These are phyloP conservation scores for Dendrocincla tyrannina DNA, from an alignment of 2,797 vertebrate species.

Conservation along the genomic window DNA sequence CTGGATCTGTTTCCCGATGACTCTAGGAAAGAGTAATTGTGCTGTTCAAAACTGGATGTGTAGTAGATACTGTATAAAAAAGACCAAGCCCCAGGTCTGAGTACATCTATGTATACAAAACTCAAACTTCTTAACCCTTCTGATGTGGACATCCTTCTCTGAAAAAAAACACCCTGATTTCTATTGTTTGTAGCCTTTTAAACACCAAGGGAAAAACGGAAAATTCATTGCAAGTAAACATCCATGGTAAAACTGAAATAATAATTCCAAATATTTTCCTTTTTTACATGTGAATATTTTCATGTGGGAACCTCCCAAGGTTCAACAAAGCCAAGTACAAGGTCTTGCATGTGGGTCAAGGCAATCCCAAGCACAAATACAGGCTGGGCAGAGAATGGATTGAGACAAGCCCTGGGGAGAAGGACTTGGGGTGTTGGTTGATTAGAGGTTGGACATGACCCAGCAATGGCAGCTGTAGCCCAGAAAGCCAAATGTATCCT, in stretches of 20 bases:
- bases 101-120: neutral
- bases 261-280: neutral
- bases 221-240: neutral
- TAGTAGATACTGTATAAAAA: neutral
- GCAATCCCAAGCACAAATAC: neutral
- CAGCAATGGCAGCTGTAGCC: neutral
- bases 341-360: neutral
- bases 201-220: neutral
- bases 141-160: neutral
- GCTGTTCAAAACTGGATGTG: neutral
- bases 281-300: neutral
- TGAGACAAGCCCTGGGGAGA: neutral
- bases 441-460: neutral
- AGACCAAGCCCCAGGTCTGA: neutral
- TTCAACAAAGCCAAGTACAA: neutral
- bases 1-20: neutral
- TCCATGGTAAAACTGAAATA: neutral
- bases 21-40: neutral
- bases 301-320: neutral
- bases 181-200: neutral
- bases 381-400: neutral
- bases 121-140: neutral
- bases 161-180: neutral
- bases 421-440: neutral
- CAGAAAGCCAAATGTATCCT: neutral